phyloP scores from a whole-genome alignment of 2,888 invertebrate genomes.

The Caradrina clavipalpis region DNA sequence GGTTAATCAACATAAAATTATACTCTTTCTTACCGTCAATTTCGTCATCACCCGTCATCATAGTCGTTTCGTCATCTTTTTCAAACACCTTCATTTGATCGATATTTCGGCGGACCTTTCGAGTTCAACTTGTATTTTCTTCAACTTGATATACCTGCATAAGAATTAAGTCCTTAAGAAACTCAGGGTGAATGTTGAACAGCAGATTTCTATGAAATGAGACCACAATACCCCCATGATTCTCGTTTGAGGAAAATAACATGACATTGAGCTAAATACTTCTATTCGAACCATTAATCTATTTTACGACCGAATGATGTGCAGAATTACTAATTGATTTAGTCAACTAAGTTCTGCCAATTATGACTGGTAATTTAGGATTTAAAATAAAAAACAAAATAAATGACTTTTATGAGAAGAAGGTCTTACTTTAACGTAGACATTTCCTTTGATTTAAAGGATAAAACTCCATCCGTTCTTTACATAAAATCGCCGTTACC shows the following conservation, averaged over 20 bases:
- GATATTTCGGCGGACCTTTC: not conserved
- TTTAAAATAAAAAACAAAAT: conserved; percentile 18
- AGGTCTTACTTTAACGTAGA: not conserved
- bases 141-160: not conserved
- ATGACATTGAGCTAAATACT: conserved; percentile 48
- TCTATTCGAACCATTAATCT: conserved; percentile 31
- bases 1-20: not conserved
- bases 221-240: conserved; percentile 35
- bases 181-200: not conserved
- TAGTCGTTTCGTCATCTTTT: not conserved
- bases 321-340: conserved; percentile 39
- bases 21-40: not conserved
- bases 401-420: not conserved
- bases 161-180: not conserved
- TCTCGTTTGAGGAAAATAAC: conserved; percentile 33
- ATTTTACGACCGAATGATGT: conserved; percentile 28
- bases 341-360: conserved; percentile 10
- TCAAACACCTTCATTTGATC: not conserved
- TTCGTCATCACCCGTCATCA: not conserved
- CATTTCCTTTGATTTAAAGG: conserved; percentile 6
- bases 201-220: conserved; percentile 14
- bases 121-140: not conserved
- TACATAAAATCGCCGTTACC: conserved; percentile 56
- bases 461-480: conserved; percentile 25
- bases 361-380: conserved; percentile 6